Evolutionary conservation across 2,113 vertebrate species (phyloP).

Genomic region (Hiodon alosoides): DNA sequence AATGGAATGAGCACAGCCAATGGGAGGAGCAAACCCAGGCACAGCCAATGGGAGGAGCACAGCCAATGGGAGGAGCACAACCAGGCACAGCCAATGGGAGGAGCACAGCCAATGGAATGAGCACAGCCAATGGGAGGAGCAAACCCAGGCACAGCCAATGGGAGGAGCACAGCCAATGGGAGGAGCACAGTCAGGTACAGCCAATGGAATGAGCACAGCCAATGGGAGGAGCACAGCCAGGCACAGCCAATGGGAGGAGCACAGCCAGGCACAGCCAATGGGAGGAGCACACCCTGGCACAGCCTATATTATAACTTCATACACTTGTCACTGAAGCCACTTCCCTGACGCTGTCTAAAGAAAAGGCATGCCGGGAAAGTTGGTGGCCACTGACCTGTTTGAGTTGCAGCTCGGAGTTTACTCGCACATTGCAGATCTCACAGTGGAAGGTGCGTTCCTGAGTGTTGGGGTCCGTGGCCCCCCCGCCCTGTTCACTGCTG

Average conservation of each 20-base stretch:
- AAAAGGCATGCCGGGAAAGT: neutral
- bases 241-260: neutral
- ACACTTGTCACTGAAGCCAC: neutral
- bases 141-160: too few species aligned
- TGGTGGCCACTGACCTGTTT: slow-evolving; percentile 72
- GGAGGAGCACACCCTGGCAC: neutral
- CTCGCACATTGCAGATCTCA: slow-evolving; percentile 93
- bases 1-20: neutral
- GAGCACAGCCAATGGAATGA: neutral
- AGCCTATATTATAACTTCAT: neutral
- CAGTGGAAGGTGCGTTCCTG: slow-evolving; percentile 95
- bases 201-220: too few species aligned
- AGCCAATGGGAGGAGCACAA: neutral
- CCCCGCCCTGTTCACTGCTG: slow-evolving; percentile 67
- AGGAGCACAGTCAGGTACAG: too few species aligned
- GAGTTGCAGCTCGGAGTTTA: slow-evolving; percentile 88
- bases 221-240: neutral
- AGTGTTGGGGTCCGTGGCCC: slow-evolving; percentile 74
- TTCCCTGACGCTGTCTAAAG: neutral
- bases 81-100: neutral
- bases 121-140: too few species aligned
- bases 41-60: neutral
- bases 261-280: neutral
- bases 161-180: too few species aligned
- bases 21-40: too few species aligned